These are phyloP conservation scores for Chloropsis cyanopogon DNA, from an alignment of 2,113 vertebrate species.

Conservation along the genomic window DNA sequence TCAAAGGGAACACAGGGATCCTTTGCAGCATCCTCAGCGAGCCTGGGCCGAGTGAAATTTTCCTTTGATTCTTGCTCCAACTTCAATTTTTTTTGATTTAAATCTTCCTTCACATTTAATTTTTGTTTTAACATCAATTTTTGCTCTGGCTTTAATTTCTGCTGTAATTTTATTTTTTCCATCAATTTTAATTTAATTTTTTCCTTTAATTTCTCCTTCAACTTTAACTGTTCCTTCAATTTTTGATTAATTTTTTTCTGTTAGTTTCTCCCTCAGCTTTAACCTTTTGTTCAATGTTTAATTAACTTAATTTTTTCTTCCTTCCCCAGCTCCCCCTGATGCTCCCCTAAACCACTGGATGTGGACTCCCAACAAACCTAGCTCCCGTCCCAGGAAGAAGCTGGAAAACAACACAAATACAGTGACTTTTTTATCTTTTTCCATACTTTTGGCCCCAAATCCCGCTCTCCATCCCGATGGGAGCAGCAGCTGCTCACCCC, in stretches of 20 bases:
- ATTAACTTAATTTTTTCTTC: neutral
- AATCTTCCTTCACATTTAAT: neutral
- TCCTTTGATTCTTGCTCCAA: neutral
- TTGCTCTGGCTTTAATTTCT: neutral
- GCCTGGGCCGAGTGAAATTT: neutral
- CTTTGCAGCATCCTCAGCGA: rapidly evolving
- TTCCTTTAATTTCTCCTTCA: neutral
- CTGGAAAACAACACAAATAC: neutral
- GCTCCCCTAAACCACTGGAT: neutral
- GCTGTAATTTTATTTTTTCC: neutral
- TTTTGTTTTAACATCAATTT: neutral
- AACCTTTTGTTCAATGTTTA: neutral
- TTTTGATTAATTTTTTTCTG: neutral
- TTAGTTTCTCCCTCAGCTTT: neutral
- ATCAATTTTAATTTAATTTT: neutral
- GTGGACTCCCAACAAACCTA: neutral
- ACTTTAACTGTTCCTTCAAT: neutral
- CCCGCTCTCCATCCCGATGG: rapidly evolving
- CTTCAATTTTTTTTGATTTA: neutral
- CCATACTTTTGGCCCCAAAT: neutral
- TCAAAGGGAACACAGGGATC: neutral
- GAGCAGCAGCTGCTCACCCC: rapidly evolving
- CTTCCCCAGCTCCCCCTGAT: neutral
- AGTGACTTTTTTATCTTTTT: rapidly evolving
- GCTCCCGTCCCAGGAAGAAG: rapidly evolving